Evolutionary conservation across 1,140 invertebrate species (phyloP).

Genomic region (Druon quercuslanigerum): DNA sequence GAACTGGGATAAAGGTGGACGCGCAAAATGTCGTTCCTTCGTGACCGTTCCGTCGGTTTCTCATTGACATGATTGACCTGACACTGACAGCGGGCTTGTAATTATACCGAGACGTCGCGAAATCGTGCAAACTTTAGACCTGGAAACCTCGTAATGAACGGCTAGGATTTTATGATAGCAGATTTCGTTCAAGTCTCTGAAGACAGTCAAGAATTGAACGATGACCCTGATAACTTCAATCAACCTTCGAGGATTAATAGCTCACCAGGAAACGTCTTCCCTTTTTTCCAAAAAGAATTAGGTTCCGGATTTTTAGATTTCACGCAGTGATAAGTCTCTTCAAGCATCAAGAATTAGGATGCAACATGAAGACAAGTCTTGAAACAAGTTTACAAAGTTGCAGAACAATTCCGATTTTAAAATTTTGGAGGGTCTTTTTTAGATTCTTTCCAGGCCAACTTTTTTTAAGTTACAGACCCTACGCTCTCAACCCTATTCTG

Average conservation of each 20-base stretch:
- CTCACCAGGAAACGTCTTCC: background rate
- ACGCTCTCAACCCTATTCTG: too few relatives aligned
- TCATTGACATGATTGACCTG: conserved; percentile 44
- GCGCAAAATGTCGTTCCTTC: conserved; percentile 50
- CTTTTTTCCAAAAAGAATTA: background rate
- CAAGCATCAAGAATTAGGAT: too few relatives aligned
- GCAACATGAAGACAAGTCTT: too few relatives aligned
- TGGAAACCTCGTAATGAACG: conserved; percentile 14
- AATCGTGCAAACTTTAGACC: conserved; percentile 19
- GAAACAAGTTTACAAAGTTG: too few relatives aligned
- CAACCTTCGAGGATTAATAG: background rate
- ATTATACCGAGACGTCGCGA: conserved; percentile 41
- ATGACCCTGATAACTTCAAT: background rate
- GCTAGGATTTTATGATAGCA: background rate
- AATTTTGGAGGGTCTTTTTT: too few relatives aligned
- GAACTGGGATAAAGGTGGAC: conserved; percentile 22
- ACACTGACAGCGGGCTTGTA: conserved; percentile 46
- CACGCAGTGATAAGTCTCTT: too few relatives aligned
- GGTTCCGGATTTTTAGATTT: too few relatives aligned
- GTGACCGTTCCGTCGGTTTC: conserved; percentile 44
- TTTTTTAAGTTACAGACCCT: too few relatives aligned
- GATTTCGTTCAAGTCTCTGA: background rate
- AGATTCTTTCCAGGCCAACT: too few relatives aligned
- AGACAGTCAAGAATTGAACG: background rate
- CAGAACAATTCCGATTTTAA: too few relatives aligned